Base-by-base conservation (phyloP, 2,888 invertebrate genomes). In the Erebia palarica region DNA sequence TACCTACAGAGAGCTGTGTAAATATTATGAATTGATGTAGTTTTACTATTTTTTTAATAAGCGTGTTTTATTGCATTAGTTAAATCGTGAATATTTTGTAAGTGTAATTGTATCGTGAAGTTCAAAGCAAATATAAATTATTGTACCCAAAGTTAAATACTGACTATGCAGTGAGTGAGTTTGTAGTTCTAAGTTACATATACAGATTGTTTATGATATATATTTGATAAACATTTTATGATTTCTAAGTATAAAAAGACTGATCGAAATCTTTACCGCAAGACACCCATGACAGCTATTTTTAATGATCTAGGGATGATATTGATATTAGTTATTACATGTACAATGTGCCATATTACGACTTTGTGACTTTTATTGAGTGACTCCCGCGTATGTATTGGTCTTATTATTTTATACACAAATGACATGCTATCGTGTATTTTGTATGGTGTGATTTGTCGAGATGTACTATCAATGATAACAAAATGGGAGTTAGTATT, bases 111-210 rank as follows among this genome's bases (percentile, higher is more conserved):
- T 36, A 36, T 36, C 74, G 76, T 75, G 82, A 82, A 85, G 87
- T 87, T 85, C 82, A 84, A 85, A 86, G 84, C 83, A 81, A 78
- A 79, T n/a, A 44, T 18, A 21, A 14, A 53, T 53, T 53, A 55
- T 72, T 72, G 73, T 74, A 72, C 67, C 78, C 78, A 79, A 78
- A 80, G 78, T 74, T 76, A 73, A 14, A 61, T 69, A 71, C 72
- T 71, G 72, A 77, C 70, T 79, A 72, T 75, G 72, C 75, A 69
- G 73, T 59, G 68, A 68, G 47, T 71, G 70, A 70, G 67, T 70
- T 27, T 55, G 16, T 74, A 75, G 68, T 16, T 16, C 44, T 75
- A 71, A 75, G 58, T 64, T 70, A 55, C 42, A 61, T 51, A 27
- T 11, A 53, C 64, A n/a, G 64, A 51, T 55, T 65, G 53, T 55